Percentiles rank a stretch among this genome's conserved stretches.
Conservation (phyloP, 2,113 vertebrate species). For the Neoarius graeffei region DNA sequence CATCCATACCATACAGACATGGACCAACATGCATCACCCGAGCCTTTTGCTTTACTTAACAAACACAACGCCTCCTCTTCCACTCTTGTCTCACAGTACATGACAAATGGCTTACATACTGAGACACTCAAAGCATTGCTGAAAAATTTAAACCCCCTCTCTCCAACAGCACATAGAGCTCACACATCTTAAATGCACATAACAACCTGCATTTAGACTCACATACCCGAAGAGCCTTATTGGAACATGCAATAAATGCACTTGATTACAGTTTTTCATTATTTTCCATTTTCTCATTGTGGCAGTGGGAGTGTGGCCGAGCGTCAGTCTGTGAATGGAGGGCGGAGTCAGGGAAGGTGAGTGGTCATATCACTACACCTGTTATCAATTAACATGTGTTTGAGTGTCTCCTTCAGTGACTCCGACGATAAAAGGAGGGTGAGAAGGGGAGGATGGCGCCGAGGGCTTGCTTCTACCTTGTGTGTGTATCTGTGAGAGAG, state of each 20-base stretch:
- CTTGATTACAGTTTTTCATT: neutral
- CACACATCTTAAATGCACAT: slow-evolving; percentile 11
- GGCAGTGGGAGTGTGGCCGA: too few relatives aligned
- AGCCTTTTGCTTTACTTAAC: slow-evolving; percentile 12
- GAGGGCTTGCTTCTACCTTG: too few relatives aligned
- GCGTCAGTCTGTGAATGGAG: too few relatives aligned
- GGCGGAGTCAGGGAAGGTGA: too few relatives aligned
- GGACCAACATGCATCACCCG: slow-evolving; percentile 7
- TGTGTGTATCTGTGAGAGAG: too few relatives aligned
- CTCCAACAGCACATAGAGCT: slow-evolving; percentile 35
- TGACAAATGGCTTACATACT: slow-evolving; percentile 31
- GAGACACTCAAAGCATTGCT: slow-evolving; percentile 35
- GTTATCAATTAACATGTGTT: too few relatives aligned
- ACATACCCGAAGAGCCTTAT: neutral
- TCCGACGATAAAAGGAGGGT: too few relatives aligned
- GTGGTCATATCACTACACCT: too few relatives aligned
- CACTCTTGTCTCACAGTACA: slow-evolving; percentile 20
- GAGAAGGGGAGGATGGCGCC: too few relatives aligned
- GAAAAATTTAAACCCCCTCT: slow-evolving; percentile 50
- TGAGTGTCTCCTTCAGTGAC: too few relatives aligned
- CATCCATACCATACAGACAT: slow-evolving; percentile 12
- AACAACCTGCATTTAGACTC: neutral
- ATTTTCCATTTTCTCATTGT: neutral
- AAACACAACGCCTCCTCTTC: slow-evolving; percentile 31
- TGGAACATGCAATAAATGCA: neutral